Evolutionary conservation across 2,888 invertebrate species (phyloP).

Genomic region (Dryococelus australis): DNA sequence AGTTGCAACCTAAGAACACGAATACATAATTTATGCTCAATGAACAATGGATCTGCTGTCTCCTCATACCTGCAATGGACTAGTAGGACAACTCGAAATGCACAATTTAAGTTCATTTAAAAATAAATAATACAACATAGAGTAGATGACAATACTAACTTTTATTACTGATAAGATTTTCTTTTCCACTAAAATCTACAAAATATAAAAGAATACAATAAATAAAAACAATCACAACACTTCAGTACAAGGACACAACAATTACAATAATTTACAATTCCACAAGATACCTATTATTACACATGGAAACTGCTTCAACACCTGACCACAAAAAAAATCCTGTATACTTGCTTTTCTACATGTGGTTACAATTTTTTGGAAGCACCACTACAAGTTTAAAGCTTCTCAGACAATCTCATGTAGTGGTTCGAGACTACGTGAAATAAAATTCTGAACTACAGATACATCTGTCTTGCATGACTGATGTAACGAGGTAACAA

Average conservation of each 20-base stretch:
- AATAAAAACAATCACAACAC: conserved; percentile 1
- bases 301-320: not conserved
- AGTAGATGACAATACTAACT: not conserved
- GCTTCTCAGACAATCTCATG: not conserved
- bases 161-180: not conserved
- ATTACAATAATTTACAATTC: not conserved
- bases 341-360: not conserved
- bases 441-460: not conserved
- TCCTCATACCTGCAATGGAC: too few species aligned
- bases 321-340: not conserved
- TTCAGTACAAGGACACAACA: not conserved
- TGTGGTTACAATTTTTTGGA: too few species aligned
- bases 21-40: too few species aligned
- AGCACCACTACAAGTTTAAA: too few species aligned
- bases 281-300: not conserved
- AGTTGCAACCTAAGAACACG: too few species aligned
- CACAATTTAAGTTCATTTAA: too few species aligned
- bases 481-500: not conserved
- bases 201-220: conserved; percentile 8
- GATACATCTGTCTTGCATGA: not conserved
- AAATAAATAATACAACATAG: too few species aligned
- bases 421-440: not conserved
- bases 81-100: too few species aligned
- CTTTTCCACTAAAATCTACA: not conserved
- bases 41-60: too few species aligned